Evolutionary conservation across 2,797 vertebrate genomes (phyloP).

Genomic region (Myoxocephalus aenaeus): DNA sequence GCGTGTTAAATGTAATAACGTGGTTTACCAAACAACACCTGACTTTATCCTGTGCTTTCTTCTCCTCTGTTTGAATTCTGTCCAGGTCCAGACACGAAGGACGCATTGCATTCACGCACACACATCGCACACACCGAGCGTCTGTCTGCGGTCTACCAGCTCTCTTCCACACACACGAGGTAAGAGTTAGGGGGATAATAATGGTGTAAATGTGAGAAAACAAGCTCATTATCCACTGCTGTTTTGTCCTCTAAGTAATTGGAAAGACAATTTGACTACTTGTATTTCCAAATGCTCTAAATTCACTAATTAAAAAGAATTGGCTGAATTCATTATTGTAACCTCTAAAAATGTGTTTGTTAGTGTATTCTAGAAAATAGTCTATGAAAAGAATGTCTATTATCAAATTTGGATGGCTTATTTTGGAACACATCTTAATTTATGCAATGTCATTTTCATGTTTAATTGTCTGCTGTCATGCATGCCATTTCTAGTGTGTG

Average conservation of each 20-base stretch:
- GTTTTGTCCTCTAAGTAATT: constrained; percentile 25
- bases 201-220: constrained; percentile 57
- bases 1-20: constrained; percentile 61
- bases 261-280: constrained; percentile 23
- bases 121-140: constrained; percentile 54
- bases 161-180: constrained; percentile 51
- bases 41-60: constrained; percentile 61
- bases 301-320: constrained; percentile 6
- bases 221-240: constrained; percentile 44
- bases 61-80: constrained; percentile 68
- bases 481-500: constrained; percentile 1
- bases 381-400: no score
- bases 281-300: constrained; percentile 15
- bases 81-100: constrained; percentile 78
- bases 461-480: not conserved
- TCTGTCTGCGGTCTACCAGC: constrained; percentile 77
- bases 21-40: constrained; percentile 68
- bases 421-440: constrained; percentile 12
- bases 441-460: not conserved
- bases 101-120: constrained; percentile 27
- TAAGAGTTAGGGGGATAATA: constrained; percentile 61
- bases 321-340: not conserved
- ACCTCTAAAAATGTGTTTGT: constrained; percentile 3
- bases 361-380: not conserved
- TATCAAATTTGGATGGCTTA: not conserved